Conservation (phyloP, 2,797 vertebrate species). For the Cirrhinus molitorella region DNA sequence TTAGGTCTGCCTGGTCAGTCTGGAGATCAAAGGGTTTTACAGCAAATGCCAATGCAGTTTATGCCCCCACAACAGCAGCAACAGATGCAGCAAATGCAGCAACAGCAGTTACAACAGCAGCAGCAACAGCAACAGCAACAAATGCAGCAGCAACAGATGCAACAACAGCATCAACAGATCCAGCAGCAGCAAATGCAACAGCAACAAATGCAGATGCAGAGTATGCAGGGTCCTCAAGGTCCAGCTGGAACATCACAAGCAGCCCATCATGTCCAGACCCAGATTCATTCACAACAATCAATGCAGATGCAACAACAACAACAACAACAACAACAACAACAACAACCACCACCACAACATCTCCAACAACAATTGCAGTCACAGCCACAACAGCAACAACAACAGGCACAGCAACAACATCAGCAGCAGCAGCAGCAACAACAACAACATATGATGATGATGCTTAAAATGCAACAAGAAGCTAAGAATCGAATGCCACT, state of each 20-base stretch:
- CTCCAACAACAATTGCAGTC: conserved; percentile 74
- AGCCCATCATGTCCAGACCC: conserved; percentile 81
- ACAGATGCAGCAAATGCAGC: conserved; percentile 64
- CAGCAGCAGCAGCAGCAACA: conserved; percentile 77
- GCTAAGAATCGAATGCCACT: conserved; percentile 91
- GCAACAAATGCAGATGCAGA: conserved; percentile 83
- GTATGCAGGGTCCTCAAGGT: conserved; percentile 74
- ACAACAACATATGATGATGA: conserved; percentile 92
- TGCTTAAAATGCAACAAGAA: conserved; percentile 97
- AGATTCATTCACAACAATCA: conserved; percentile 88
- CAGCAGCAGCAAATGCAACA: conserved; percentile 70
- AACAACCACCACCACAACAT: conserved; percentile 83
- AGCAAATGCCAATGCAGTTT: conserved; percentile 94
- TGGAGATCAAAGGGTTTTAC: conserved; percentile 92
- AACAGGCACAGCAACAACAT: conserved; percentile 82
- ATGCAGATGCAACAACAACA: conserved; percentile 85
- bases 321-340: conserved; percentile 80
- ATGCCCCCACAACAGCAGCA: conserved; percentile 87
- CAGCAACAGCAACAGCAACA: conserved; percentile 68
- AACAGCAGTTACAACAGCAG: conserved; percentile 63
- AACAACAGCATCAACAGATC: conserved; percentile 71
- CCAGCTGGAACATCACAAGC: conserved; percentile 74
- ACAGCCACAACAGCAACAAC: conserved; percentile 77
- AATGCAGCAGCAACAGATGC: conserved; percentile 72
- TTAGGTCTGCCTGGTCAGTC: conserved; percentile 89